Percentiles rank a stretch among this genome's conserved stretches.
These are phyloP conservation scores for Cyclina sinensis DNA, from an alignment of 1,140 invertebrate genomes.

Conservation along the genomic window DNA sequence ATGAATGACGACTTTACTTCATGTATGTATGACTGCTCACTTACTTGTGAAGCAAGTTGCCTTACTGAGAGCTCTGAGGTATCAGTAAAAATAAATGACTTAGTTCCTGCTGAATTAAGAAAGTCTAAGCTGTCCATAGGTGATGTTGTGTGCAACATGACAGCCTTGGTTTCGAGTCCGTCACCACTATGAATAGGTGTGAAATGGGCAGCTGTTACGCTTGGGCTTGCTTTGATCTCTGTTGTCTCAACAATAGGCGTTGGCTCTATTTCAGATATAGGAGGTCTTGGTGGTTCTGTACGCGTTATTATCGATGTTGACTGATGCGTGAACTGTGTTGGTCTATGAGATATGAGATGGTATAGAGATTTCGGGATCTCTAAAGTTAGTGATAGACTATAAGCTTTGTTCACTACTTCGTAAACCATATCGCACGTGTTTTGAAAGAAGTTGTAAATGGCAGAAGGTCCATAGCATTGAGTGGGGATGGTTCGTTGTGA, in stretches of 20 bases:
- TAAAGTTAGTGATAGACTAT: neutral
- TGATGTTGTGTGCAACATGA: neutral
- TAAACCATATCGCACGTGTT: neutral
- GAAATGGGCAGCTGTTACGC: too few species aligned
- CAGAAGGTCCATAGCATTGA: neutral
- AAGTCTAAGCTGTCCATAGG: neutral
- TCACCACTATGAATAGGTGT: too few species aligned
- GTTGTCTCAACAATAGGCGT: neutral
- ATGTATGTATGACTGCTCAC: too few species aligned
- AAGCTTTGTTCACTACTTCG: neutral
- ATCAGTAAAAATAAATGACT: neutral
- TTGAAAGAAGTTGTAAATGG: conserved; percentile 2
- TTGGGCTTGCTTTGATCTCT: neutral
- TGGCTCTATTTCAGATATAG: neutral
- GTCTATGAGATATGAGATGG: neutral
- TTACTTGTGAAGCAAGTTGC: too few species aligned
- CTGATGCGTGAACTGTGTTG: neutral
- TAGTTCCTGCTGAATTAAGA: neutral
- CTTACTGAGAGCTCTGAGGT: too few species aligned
- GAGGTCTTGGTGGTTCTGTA: neutral
- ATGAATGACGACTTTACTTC: neutral
- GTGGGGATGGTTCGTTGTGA: neutral
- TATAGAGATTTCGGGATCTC: neutral
- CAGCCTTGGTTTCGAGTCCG: neutral
- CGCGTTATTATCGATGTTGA: neutral